Evolutionary conservation across 2,888 invertebrate genomes (phyloP).

Genomic region (Acleris emargana): DNA sequence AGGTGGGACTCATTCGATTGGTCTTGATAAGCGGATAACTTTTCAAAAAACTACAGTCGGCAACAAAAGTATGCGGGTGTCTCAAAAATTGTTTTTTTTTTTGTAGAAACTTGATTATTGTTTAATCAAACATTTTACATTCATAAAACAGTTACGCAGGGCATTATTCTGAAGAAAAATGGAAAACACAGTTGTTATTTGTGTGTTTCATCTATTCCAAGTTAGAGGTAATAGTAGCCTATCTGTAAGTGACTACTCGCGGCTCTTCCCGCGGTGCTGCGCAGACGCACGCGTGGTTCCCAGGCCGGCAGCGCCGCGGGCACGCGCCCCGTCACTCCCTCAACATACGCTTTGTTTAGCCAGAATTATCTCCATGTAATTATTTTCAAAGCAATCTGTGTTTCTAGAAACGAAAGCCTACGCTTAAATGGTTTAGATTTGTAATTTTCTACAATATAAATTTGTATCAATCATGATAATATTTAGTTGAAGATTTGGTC

Average conservation of each 20-base stretch:
- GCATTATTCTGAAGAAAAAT: neutral
- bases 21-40: too few relatives aligned
- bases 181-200: neutral
- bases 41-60: too few relatives aligned
- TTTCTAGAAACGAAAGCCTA: slow-evolving; percentile 49
- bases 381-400: slow-evolving; percentile 69
- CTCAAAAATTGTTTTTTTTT: too few relatives aligned
- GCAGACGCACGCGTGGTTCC: slow-evolving; percentile 54
- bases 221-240: slow-evolving; percentile 3
- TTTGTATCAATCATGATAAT: too few relatives aligned
- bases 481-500: too few relatives aligned
- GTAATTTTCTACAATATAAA: too few relatives aligned
- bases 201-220: neutral
- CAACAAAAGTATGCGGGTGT: too few relatives aligned
- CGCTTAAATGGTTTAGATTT: too few relatives aligned
- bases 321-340: slow-evolving; percentile 59
- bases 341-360: slow-evolving; percentile 74
- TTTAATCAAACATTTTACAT: too few relatives aligned
- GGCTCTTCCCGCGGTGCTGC: slow-evolving; percentile 35
- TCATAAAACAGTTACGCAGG: too few relatives aligned
- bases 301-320: slow-evolving; percentile 65
- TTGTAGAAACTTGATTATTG: too few relatives aligned
- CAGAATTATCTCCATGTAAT: slow-evolving; percentile 68
- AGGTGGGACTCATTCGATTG: too few relatives aligned
- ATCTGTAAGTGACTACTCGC: slow-evolving; percentile 25